A percentile compares a stretch with the other conserved stretches of the same genome.
phyloP scores from a whole-genome alignment of 2,888 invertebrate species.

The Tridacna crocea region DNA sequence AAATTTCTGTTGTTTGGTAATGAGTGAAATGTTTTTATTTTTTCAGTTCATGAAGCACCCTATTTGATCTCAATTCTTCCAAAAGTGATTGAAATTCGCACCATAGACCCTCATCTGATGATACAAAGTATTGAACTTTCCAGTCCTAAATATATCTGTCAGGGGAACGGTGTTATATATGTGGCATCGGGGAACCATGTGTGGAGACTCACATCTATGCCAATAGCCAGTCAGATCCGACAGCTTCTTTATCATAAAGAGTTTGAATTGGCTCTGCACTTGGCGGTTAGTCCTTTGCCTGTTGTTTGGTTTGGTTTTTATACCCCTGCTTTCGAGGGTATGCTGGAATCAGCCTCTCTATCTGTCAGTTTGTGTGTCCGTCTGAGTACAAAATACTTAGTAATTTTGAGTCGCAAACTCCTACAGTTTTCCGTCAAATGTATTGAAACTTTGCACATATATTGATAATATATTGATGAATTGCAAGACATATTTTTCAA shows the following conservation, averaged over 20 bases:
- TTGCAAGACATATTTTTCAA: no score
- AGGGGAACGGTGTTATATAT: conserved; percentile 89
- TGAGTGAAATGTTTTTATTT: no score
- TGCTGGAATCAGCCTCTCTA: no score
- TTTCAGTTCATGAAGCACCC: conserved; percentile 95
- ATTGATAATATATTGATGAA: no score
- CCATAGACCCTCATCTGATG: conserved; percentile 91
- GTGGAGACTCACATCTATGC: conserved; percentile 89
- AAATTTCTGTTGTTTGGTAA: no score
- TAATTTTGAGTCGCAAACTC: no score
- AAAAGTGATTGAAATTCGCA: conserved; percentile 93
- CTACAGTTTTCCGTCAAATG: no score
- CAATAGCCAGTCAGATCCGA: conserved; percentile 92
- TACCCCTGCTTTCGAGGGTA: no score
- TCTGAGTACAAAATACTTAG: no score
- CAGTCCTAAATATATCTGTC: conserved; percentile 80
- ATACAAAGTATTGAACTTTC: conserved; percentile 92
- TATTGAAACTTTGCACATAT: no score
- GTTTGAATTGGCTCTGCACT: conserved; percentile 95
- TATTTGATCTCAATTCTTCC: conserved; percentile 94
- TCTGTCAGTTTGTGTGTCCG: no score
- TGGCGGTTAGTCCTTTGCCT: conserved; percentile 89
- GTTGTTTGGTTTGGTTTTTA: no score
- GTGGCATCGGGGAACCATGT: conserved; percentile 94
- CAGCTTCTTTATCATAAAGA: conserved; percentile 94